phyloP scores from a whole-genome alignment of 2,888 invertebrate genomes.

The Chrysina gloriosa region DNA sequence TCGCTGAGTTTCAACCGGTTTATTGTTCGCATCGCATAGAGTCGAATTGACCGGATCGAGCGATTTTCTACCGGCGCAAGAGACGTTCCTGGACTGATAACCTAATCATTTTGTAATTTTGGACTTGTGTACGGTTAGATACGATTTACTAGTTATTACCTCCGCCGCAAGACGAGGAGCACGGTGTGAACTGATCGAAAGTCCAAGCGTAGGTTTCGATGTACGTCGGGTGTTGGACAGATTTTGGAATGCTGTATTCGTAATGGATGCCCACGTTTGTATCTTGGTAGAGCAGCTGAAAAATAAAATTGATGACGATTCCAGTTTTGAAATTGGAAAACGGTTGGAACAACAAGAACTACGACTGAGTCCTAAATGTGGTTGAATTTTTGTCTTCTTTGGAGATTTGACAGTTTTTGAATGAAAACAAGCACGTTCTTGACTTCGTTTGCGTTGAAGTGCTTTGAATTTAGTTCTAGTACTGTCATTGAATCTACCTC shows the following conservation, averaged over 20 bases:
- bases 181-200: slow-evolving; percentile 80
- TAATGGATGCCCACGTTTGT: slow-evolving; percentile 87
- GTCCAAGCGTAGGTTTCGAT: slow-evolving; percentile 88
- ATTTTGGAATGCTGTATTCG: slow-evolving; percentile 89
- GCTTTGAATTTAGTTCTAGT: no score
- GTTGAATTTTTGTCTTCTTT: no score
- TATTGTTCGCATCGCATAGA: slow-evolving; percentile 82
- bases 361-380: no score
- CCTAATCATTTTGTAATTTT: slow-evolving; percentile 66
- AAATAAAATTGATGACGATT: slow-evolving; percentile 43
- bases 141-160: slow-evolving; percentile 67
- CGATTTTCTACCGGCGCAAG: slow-evolving; percentile 81
- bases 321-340: no score
- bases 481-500: no score
- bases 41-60: slow-evolving; percentile 77
- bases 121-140: not conserved
- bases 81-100: slow-evolving; percentile 79
- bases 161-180: slow-evolving; percentile 90
- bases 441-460: no score
- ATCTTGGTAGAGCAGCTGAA: slow-evolving; percentile 83
- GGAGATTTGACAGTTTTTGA: no score
- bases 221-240: slow-evolving; percentile 72
- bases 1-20: slow-evolving; percentile 76
- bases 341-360: no score
- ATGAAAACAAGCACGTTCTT: no score